A percentile compares a stretch with the other conserved stretches of the same genome.
Conservation (phyloP, 1,140 invertebrate genomes). For the Orchestia grillus region DNA sequence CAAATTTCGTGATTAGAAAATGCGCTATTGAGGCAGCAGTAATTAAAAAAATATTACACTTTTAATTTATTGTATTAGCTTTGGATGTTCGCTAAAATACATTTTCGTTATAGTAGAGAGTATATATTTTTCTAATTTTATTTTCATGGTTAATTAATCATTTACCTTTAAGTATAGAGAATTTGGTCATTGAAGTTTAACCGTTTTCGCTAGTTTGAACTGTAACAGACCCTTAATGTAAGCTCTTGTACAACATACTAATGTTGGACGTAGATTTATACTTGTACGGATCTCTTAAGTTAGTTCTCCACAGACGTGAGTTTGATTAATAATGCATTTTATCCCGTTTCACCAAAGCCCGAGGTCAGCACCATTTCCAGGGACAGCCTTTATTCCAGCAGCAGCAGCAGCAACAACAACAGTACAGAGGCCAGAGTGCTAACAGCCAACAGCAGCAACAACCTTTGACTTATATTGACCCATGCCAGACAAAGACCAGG, state of each 20-base stretch:
- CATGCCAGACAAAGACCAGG: conserved; percentile 68
- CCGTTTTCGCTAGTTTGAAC: neutral
- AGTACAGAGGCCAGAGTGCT: neutral
- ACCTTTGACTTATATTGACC: conserved; percentile 56
- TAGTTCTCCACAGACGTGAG: neutral
- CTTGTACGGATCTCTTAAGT: neutral
- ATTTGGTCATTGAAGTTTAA: neutral
- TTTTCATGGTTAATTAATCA: neutral
- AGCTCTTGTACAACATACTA: neutral
- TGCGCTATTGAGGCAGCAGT: too few relatives aligned
- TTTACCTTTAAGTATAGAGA: neutral
- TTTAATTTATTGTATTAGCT: neutral
- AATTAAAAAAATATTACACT: neutral
- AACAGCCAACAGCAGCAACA: neutral
- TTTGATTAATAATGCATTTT: neutral
- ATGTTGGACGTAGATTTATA: neutral
- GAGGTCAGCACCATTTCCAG: conserved; percentile 30
- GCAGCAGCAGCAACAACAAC: neutral
- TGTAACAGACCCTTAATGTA: neutral
- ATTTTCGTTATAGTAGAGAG: too few relatives aligned
- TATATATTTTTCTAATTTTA: neutral
- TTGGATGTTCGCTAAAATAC: neutral
- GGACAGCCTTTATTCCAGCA: neutral
- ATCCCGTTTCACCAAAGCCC: neutral
- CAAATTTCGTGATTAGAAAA: too few relatives aligned